These are phyloP conservation scores for Petrolisthes cinctipes DNA, from an alignment of 2,888 invertebrate genomes.

Conservation along the genomic window DNA sequence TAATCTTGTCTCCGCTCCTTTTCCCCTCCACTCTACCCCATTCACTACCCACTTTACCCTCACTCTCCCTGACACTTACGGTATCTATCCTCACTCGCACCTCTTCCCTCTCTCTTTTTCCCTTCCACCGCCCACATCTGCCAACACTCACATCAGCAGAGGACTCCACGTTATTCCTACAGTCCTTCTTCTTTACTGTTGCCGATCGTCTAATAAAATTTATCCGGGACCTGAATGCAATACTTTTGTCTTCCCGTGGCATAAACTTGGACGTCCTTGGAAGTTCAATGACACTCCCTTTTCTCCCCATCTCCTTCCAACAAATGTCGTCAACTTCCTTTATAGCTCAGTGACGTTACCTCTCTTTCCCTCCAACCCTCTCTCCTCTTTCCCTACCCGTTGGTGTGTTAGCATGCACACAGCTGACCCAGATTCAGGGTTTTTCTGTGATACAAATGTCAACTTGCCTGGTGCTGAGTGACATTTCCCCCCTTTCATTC, in stretches of 20 bases:
- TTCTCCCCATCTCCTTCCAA: not conserved
- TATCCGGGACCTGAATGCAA: not conserved
- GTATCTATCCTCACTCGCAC: not conserved
- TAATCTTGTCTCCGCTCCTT: not conserved
- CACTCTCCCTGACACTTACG: not conserved
- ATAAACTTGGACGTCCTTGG: not conserved
- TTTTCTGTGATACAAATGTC: too few species aligned
- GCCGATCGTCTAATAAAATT: not conserved
- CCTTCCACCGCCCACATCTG: not conserved
- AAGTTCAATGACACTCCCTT: not conserved
- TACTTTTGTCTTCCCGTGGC: not conserved
- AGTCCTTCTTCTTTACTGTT: not conserved
- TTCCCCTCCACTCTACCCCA: not conserved
- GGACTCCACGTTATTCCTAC: not conserved
- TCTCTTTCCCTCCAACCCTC: not conserved
- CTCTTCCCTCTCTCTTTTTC: not conserved
- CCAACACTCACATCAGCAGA: not conserved
- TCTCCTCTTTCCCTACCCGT: not conserved
- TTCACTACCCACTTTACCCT: too few species aligned
- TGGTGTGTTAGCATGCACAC: not conserved
- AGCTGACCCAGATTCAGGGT: not conserved
- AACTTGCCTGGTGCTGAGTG: too few species aligned
- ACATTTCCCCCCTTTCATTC: too few species aligned
- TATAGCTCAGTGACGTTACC: too few species aligned
- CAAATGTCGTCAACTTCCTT: too few species aligned